Conservation (phyloP, 2,888 invertebrate genomes). For the Blera fallax region DNA sequence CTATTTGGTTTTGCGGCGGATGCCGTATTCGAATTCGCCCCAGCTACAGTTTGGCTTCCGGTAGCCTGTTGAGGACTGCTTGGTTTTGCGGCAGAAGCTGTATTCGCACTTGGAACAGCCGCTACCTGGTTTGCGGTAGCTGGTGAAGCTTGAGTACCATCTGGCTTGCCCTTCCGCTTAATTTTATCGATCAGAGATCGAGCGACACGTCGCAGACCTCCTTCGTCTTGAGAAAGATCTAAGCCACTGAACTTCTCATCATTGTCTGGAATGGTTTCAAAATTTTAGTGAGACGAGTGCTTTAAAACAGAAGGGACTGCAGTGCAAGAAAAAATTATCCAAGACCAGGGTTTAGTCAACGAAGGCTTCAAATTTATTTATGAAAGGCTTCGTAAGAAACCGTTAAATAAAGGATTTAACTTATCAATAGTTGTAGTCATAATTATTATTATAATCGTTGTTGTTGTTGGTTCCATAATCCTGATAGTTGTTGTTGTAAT, state of each 20-base stretch:
- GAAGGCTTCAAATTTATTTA: slow-evolving; percentile 33
- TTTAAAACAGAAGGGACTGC: background rate
- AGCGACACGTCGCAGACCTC: background rate
- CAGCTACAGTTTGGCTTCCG: background rate
- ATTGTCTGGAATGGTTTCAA: slow-evolving; percentile 35
- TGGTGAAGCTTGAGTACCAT: background rate
- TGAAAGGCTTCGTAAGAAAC: background rate
- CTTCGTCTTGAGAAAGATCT: background rate
- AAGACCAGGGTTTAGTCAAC: background rate
- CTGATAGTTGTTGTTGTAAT: slow-evolving; percentile 24
- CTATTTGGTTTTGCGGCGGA: background rate
- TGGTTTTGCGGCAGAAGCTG: background rate
- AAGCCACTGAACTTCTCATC: slow-evolving; percentile 13
- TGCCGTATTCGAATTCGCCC: background rate
- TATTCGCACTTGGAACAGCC: background rate
- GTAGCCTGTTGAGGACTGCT: background rate
- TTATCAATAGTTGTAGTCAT: slow-evolving; percentile 21
- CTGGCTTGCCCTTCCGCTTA: background rate
- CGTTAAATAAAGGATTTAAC: background rate
- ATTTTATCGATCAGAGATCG: background rate
- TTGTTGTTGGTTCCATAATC: slow-evolving; percentile 38
- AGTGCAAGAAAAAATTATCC: slow-evolving; percentile 34
- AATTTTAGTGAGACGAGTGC: background rate
- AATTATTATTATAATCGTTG: slow-evolving; percentile 28
- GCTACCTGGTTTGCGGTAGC: background rate